Evolutionary conservation across 2,888 invertebrate species (phyloP).

Genomic region (Dioctria linearis): DNA sequence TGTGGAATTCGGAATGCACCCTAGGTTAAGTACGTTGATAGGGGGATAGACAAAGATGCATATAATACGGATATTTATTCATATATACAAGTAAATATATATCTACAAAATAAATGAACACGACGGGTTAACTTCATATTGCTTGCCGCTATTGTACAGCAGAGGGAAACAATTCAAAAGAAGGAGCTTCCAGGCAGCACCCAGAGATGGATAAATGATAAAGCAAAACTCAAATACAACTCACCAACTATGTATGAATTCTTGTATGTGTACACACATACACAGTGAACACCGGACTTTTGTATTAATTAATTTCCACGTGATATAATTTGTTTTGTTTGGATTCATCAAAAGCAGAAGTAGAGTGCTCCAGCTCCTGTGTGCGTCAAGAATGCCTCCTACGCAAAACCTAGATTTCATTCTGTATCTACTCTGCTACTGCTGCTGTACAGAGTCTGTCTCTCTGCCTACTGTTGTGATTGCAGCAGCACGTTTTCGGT

Average conservation of each 20-base stretch:
- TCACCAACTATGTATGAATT: neutral
- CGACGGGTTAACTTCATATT: slow-evolving; percentile 46
- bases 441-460: neutral
- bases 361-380: slow-evolving; percentile 25
- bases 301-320: slow-evolving; percentile 59
- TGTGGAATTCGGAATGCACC: slow-evolving; percentile 21
- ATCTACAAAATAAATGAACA: slow-evolving; percentile 38
- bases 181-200: slow-evolving; percentile 30
- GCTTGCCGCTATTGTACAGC: neutral
- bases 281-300: slow-evolving; percentile 37
- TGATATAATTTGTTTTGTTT: slow-evolving; percentile 59
- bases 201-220: slow-evolving; percentile 46
- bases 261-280: neutral
- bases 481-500: slow-evolving; percentile 47
- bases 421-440: neutral
- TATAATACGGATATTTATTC: no score
- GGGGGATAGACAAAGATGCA: neutral
- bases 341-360: slow-evolving; percentile 59
- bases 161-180: slow-evolving; percentile 38
- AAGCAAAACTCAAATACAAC: slow-evolving; percentile 11
- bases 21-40: neutral
- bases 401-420: neutral
- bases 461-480: slow-evolving; percentile 5
- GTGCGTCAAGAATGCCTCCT: slow-evolving; percentile 48
- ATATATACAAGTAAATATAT: no score